Conservation (phyloP, 2,797 vertebrate species). For the Champsocephalus esox region DNA sequence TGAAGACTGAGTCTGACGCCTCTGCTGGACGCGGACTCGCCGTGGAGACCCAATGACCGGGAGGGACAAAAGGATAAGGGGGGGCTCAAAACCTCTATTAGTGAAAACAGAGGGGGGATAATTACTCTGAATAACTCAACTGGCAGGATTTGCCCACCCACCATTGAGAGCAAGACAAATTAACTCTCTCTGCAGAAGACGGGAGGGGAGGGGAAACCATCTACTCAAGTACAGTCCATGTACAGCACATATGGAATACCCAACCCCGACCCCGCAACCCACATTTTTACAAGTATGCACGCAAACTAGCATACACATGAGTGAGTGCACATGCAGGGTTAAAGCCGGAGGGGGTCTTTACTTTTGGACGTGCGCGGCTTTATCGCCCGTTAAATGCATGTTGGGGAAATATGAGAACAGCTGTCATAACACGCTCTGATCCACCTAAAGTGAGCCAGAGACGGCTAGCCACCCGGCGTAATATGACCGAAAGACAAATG, state of each 20-base stretch:
- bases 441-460: conserved; percentile 31
- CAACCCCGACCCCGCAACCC: conserved; percentile 16
- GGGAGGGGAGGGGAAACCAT: conserved; percentile 14
- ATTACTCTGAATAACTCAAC: conserved; percentile 76
- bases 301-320: conserved; percentile 77
- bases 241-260: conserved; percentile 51
- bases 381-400: conserved; percentile 74
- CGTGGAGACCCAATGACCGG: conserved; percentile 47
- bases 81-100: conserved; percentile 58
- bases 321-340: conserved; percentile 58
- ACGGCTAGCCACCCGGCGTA: background rate
- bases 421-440: conserved; percentile 63
- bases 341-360: conserved; percentile 61
- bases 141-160: conserved; percentile 68
- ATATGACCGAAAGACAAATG: conserved; percentile 12
- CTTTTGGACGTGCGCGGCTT: conserved; percentile 48
- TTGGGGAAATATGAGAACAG: conserved; percentile 74
- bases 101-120: conserved; percentile 64
- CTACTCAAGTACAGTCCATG: conserved; percentile 42
- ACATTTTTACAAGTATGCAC: conserved; percentile 65
- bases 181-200: conserved; percentile 49
- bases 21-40: conserved; percentile 35
- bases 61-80: conserved; percentile 50
- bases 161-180: conserved; percentile 68
- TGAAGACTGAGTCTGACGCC: conserved; percentile 28